Evolutionary conservation across 2,113 vertebrate species (phyloP).

Genomic region (Puma concolor): DNA sequence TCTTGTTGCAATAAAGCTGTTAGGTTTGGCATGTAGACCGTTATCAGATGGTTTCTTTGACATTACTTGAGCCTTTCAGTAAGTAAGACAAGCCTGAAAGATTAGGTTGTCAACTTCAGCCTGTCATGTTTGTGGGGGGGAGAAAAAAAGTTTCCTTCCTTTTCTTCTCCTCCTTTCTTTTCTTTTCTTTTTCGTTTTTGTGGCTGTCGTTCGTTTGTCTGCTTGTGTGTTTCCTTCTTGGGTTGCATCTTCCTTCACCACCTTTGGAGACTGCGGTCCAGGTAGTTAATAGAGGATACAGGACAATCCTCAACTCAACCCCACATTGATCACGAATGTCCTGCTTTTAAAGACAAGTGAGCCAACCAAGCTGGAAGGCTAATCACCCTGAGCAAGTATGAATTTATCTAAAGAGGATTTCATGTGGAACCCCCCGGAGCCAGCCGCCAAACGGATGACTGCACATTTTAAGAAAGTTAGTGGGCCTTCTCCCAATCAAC

Average conservation of each 20-base stretch:
- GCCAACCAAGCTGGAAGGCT: conserved; percentile 69
- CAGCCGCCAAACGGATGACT: conserved; percentile 83
- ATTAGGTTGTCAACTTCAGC: conserved; percentile 89
- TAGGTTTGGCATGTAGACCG: conserved; percentile 83
- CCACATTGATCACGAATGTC: conserved; percentile 65
- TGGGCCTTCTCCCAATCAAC: conserved; percentile 86
- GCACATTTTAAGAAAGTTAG: conserved; percentile 85
- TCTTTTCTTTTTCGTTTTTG: conserved; percentile 43
- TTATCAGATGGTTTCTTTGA: conserved; percentile 86
- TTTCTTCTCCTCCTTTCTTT: neutral
- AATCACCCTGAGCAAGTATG: conserved; percentile 79
- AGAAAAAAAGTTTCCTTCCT: conserved; percentile 63
- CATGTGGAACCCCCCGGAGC: conserved; percentile 76
- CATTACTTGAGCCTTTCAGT: conserved; percentile 83
- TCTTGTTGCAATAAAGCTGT: conserved; percentile 86
- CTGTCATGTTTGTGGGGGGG: conserved; percentile 84
- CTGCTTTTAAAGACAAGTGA: conserved; percentile 73
- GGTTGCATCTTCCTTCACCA: conserved; percentile 70
- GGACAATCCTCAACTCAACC: conserved; percentile 56
- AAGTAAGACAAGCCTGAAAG: conserved; percentile 86
- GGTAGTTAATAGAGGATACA: conserved; percentile 78
- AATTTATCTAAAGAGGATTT: conserved; percentile 86
- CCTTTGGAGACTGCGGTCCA: conserved; percentile 61
- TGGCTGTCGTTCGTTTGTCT: no score
- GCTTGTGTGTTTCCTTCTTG: neutral